Evolutionary conservation across 2,888 invertebrate species (phyloP), one percentile per base, ranked within the genome.

Genomic region (Brachyopa scutellaris): DNA sequence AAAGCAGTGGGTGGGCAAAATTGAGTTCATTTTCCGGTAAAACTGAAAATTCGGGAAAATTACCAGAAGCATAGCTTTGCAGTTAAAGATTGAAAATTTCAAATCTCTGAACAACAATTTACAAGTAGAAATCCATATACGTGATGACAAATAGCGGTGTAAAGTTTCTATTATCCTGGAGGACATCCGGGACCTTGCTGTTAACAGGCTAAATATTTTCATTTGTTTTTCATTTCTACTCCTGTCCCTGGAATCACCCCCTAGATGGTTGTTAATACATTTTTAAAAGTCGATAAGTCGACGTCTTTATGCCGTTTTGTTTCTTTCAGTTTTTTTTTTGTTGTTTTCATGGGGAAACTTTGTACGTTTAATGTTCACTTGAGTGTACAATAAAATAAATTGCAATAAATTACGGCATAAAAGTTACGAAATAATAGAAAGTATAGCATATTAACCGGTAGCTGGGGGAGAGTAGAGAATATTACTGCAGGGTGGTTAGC

Each of bases 271-370:
- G 62, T 80, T 62, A 64, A 57, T 69, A 76, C 61, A 57, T 64
- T 80, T 62, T 76, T 64, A 79, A 79, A 79, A 79, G 79, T 61
- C 67, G 79, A 79, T 79, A 79, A 74, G 79, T 67, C 17, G 42
- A 38, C 61, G 69, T 62, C 38, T 69, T 74, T 74, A 57, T 67
- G 55, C 47, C 73, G 42, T 66, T 77, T 62, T 62, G 45, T 69
- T 47, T 17, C 21, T 13, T 23, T 45, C 21, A 29, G 19, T 13
- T 29, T 67, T 17, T 19, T 59, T 49, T 49, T 42, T 21, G 7
- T 31, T 55, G n/a, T 45, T 9, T 38, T 61, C 15, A 15, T 61
- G 51, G 59, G 40, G 9, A 66, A 73, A 49, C 66, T 78, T 59
- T 47, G 38, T 66, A 31, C 66, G 49, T 33, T 79, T 74, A 67